A percentile compares a stretch with the other conserved stretches of the same genome.
Evolutionary conservation across 2,797 vertebrate genomes (phyloP).

Genomic region (Epinephelus coioides): DNA sequence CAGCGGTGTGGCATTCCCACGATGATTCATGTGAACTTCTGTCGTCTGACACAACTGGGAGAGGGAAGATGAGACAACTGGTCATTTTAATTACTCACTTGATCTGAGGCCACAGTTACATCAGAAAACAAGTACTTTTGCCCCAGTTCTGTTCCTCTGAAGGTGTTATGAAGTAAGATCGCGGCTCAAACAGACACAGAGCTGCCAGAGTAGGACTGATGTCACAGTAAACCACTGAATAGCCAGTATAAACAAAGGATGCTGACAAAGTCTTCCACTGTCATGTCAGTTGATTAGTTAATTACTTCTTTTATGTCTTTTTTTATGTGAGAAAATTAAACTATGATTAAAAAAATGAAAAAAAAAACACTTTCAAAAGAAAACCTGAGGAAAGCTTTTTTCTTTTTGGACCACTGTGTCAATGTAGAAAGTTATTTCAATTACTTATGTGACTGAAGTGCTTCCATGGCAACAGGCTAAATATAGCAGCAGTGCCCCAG

Average conservation of each 20-base stretch:
- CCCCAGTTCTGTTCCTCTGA: slow-evolving; percentile 2
- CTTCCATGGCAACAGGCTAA: slow-evolving; percentile 83
- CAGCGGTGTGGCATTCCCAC: slow-evolving; percentile 78
- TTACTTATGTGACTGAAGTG: slow-evolving; percentile 76
- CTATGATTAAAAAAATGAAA: background rate
- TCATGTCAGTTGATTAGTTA: background rate
- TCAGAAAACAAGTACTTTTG: slow-evolving; percentile 31
- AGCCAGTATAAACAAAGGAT: background rate
- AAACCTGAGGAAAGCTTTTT: slow-evolving; percentile 27
- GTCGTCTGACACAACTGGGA: slow-evolving; percentile 78
- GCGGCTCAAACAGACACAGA: background rate
- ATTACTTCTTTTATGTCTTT: background rate
- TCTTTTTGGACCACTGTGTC: slow-evolving; percentile 32
- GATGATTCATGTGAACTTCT: slow-evolving; percentile 80
- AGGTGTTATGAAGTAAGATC: background rate
- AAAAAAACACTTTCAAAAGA: slow-evolving; percentile 1
- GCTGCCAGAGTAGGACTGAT: background rate
- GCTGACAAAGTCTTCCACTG: background rate
- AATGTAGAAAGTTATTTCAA: slow-evolving; percentile 75
- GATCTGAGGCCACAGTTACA: slow-evolving; percentile 27
- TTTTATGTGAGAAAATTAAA: slow-evolving; percentile 2
- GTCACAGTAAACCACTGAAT: background rate
- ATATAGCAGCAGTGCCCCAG: slow-evolving; percentile 77
- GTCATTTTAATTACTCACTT: slow-evolving; percentile 70
- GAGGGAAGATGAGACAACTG: slow-evolving; percentile 75